phyloP scores from a whole-genome alignment of 2,888 invertebrate genomes.

The Serripes groenlandicus region DNA sequence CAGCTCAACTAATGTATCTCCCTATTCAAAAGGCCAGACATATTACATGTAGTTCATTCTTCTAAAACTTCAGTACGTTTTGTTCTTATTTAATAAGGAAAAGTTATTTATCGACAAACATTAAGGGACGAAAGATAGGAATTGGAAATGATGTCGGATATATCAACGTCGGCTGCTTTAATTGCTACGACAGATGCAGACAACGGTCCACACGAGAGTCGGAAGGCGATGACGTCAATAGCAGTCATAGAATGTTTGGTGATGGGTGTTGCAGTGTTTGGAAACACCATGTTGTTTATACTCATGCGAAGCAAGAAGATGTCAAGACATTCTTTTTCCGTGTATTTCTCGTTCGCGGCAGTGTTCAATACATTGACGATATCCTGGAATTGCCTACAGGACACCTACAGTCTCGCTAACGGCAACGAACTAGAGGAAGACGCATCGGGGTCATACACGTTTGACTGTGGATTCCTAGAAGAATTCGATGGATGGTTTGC shows the following conservation, averaged over 20 bases:
- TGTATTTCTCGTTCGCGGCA: conserved; percentile 28
- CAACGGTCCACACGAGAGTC: background rate
- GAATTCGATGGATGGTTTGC: conserved; percentile 28
- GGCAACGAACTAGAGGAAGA: background rate
- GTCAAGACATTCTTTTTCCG: conserved; percentile 24
- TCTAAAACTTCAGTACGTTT: too few species aligned
- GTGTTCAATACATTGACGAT: conserved; percentile 23
- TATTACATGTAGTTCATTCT: too few species aligned
- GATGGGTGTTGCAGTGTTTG: conserved; percentile 6
- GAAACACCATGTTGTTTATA: conserved; percentile 29
- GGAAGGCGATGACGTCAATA: background rate
- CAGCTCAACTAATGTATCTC: too few species aligned
- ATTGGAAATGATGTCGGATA: too few species aligned
- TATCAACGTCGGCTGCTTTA: background rate
- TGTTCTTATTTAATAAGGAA: too few species aligned
- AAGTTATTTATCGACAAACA: too few species aligned
- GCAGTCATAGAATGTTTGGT: conserved; percentile 20
- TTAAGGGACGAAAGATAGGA: too few species aligned
- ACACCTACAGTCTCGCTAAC: conserved; percentile 2
- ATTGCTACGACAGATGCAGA: background rate
- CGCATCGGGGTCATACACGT: background rate
- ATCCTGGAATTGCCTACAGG: conserved; percentile 26
- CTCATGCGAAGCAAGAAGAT: conserved; percentile 35
- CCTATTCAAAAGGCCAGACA: too few species aligned
- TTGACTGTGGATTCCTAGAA: conserved; percentile 29